Conservation (phyloP, 2,797 vertebrate species). For the Furcifer pardalis region DNA sequence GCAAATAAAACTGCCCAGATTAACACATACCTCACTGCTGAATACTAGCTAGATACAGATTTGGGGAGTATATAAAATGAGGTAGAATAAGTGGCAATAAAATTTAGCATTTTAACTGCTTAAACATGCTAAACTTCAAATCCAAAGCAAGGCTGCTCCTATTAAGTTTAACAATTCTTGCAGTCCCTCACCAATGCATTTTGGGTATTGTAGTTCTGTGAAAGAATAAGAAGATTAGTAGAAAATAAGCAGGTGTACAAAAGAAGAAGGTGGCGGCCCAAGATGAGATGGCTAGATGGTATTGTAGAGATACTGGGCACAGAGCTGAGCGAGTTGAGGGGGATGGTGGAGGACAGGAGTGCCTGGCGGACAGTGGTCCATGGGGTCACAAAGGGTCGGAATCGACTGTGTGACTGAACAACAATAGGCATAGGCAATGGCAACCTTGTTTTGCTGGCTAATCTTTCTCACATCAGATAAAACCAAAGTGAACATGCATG, state of each 20-base stretch:
- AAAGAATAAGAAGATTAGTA: too few species aligned
- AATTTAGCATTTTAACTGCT: constrained; percentile 19
- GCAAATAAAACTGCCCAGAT: constrained; percentile 74
- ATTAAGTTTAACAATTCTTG: background rate
- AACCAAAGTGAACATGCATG: background rate
- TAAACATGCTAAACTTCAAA: constrained; percentile 12
- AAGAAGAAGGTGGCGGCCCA: too few species aligned
- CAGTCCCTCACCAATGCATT: background rate
- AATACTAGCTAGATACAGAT: constrained; percentile 52
- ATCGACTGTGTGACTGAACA: too few species aligned
- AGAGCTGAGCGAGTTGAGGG: too few species aligned
- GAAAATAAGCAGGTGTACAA: background rate
- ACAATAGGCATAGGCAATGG: too few species aligned
- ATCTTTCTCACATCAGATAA: too few species aligned
- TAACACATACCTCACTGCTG: constrained; percentile 79
- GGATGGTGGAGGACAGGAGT: too few species aligned
- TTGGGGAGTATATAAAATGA: constrained; percentile 32
- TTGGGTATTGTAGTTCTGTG: background rate
- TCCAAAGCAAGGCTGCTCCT: background rate
- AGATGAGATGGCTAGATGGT: too few species aligned
- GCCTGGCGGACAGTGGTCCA: too few species aligned
- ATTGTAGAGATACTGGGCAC: too few species aligned
- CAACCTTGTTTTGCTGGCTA: too few species aligned
- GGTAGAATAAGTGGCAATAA: constrained; percentile 26
- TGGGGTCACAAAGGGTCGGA: too few species aligned